Percentiles rank a stretch among this genome's conserved stretches.
Evolutionary conservation across 2,797 vertebrate species (phyloP).

Genomic region (Pagetopsis macropterus): DNA sequence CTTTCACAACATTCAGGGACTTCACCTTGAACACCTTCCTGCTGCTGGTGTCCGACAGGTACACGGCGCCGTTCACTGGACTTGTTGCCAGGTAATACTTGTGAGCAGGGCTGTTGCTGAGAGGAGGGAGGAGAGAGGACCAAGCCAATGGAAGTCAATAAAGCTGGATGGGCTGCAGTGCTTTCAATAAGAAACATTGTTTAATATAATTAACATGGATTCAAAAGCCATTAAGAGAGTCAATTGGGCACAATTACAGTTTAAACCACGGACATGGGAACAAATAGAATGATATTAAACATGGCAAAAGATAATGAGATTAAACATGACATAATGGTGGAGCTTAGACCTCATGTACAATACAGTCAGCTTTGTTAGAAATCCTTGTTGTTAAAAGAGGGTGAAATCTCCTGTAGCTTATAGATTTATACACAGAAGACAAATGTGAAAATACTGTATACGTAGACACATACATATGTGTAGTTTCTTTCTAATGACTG

Average conservation of each 20-base stretch:
- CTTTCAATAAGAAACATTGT: constrained; percentile 71
- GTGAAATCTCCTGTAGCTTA: constrained; percentile 6
- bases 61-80: constrained; percentile 90
- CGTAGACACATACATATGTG: neutral
- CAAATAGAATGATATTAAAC: constrained; percentile 70
- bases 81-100: constrained; percentile 97
- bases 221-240: constrained; percentile 71
- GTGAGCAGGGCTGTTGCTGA: constrained; percentile 95
- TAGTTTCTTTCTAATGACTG: constrained; percentile 4
- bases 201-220: constrained; percentile 77
- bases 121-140: constrained; percentile 30
- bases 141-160: constrained; percentile 61
- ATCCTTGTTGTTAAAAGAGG: constrained; percentile 48
- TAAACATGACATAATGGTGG: constrained; percentile 62
- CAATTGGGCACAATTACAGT: constrained; percentile 70
- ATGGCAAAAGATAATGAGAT: constrained; percentile 64
- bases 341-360: constrained; percentile 54
- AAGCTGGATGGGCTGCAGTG: constrained; percentile 51
- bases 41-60: constrained; percentile 97
- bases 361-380: constrained; percentile 49
- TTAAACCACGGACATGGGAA: constrained; percentile 64
- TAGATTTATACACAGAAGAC: neutral
- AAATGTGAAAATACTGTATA: neutral
- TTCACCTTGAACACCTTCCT: constrained; percentile 95
- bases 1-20: constrained; percentile 90